A percentile compares a stretch with the other conserved stretches of the same genome.
Conservation (phyloP, 2,888 invertebrate species). For the Drosophila anomalata region DNA sequence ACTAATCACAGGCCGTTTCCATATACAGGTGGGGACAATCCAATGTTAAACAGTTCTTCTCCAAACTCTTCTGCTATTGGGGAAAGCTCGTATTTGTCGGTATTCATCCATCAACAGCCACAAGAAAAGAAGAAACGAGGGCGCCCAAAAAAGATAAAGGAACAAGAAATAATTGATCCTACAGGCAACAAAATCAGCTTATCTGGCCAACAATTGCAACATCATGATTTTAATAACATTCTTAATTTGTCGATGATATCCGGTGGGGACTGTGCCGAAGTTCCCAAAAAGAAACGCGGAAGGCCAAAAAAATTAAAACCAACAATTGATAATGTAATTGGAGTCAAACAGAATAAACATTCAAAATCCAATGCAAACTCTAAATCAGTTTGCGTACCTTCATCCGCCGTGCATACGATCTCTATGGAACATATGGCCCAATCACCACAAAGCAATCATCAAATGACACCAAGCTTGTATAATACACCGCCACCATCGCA, state of each 20-base stretch:
- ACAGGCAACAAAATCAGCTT: conserved; percentile 81
- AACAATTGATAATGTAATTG: conserved; percentile 52
- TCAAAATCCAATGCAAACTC: conserved; percentile 9
- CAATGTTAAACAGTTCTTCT: conserved; percentile 20
- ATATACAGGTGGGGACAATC: conserved; percentile 41
- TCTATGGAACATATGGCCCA: conserved; percentile 56
- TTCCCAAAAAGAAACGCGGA: conserved; percentile 94
- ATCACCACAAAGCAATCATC: conserved; percentile 64
- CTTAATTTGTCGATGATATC: conserved; percentile 77
- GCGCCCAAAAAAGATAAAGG: conserved; percentile 90
- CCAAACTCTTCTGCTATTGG: not conserved
- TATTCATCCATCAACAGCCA: conserved; percentile 54
- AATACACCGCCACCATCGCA: conserved; percentile 73
- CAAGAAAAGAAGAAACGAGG: conserved; percentile 95
- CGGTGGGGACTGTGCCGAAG: conserved; percentile 78
- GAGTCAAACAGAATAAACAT: conserved; percentile 48
- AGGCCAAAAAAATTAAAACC: conserved; percentile 93
- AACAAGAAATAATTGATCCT: conserved; percentile 85
- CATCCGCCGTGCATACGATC: conserved; percentile 35
- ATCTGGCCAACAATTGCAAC: conserved; percentile 80
- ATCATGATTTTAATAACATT: conserved; percentile 83
- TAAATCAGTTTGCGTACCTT: conserved; percentile 14
- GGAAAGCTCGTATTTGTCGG: conserved; percentile 50
- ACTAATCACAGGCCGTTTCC: conserved; percentile 28
- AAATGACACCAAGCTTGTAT: conserved; percentile 59